phyloP scores from a whole-genome alignment of 1,140 invertebrate species.

The Teleopsis dalmanni region DNA sequence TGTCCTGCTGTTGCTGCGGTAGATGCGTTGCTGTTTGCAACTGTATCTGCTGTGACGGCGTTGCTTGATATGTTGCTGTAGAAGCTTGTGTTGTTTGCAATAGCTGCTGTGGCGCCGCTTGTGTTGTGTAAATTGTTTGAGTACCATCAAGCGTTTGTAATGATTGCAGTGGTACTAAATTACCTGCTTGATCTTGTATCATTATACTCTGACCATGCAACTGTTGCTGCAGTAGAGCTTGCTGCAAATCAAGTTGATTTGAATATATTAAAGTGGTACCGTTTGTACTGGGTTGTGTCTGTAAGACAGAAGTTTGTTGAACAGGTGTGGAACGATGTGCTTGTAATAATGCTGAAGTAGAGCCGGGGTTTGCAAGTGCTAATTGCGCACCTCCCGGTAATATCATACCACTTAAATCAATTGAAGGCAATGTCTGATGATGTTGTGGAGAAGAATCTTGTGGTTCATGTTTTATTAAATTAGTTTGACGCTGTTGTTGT shows the following conservation, averaged over 20 bases:
- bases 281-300: not conserved
- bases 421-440: conserved; percentile 26
- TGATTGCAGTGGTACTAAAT: conserved; percentile 32
- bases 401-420: conserved; percentile 41
- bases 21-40: conserved; percentile 9
- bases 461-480: conserved; percentile 1
- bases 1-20: conserved; percentile 1
- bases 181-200: conserved; percentile 40
- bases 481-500: conserved; percentile 14
- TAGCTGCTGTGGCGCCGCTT: conserved; percentile 20
- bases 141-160: conserved; percentile 5
- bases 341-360: conserved; percentile 27
- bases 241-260: conserved; percentile 37
- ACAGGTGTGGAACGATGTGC: conserved; percentile 1
- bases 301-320: not conserved
- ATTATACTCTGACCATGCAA: conserved; percentile 40
- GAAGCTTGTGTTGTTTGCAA: conserved; percentile 9
- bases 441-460: conserved; percentile 14
- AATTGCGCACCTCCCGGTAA: conserved; percentile 35
- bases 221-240: conserved; percentile 35
- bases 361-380: conserved; percentile 33
- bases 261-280: conserved; percentile 37
- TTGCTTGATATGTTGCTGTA: conserved; percentile 14
- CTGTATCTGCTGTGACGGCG: conserved; percentile 19
- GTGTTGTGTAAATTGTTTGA: conserved; percentile 19